These are phyloP conservation scores for Nycticorax nycticorax DNA, from an alignment of 2,113 vertebrate genomes.

Conservation along the genomic window DNA sequence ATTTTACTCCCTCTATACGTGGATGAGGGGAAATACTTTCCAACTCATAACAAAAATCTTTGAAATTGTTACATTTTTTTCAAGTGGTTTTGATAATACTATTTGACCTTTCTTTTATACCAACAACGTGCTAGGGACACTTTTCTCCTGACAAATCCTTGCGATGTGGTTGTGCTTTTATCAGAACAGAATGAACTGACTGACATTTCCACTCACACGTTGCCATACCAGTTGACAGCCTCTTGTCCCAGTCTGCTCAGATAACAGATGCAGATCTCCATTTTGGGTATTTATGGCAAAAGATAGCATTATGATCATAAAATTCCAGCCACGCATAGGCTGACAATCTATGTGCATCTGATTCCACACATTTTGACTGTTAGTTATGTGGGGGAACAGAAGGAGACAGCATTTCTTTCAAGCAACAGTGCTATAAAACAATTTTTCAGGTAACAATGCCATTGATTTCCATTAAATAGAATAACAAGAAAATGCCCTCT, in stretches of 20 bases:
- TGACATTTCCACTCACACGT: background rate
- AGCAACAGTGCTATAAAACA: background rate
- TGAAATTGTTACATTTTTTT: background rate
- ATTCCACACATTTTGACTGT: background rate
- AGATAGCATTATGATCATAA: background rate
- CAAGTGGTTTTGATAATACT: background rate
- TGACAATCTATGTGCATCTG: background rate
- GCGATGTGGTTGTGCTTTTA: background rate
- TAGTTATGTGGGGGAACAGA: background rate
- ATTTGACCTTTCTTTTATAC: background rate
- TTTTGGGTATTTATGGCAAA: background rate
- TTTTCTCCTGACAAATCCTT: background rate
- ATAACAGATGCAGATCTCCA: background rate
- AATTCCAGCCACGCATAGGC: background rate
- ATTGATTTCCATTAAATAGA: slow-evolving; percentile 25
- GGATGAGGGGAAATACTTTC: background rate
- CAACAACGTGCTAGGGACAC: background rate
- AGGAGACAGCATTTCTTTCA: slow-evolving; percentile 8
- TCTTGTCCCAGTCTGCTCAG: background rate
- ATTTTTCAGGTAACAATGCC: slow-evolving; percentile 18
- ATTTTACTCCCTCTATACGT: fast-evolving
- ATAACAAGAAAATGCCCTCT: background rate
- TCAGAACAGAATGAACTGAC: background rate
- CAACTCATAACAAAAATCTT: background rate
- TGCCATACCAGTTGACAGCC: background rate